Percentiles rank a stretch among this genome's conserved stretches.
These are phyloP conservation scores for Calliopum simillimum DNA, from an alignment of 2,888 invertebrate genomes.

Conservation along the genomic window DNA sequence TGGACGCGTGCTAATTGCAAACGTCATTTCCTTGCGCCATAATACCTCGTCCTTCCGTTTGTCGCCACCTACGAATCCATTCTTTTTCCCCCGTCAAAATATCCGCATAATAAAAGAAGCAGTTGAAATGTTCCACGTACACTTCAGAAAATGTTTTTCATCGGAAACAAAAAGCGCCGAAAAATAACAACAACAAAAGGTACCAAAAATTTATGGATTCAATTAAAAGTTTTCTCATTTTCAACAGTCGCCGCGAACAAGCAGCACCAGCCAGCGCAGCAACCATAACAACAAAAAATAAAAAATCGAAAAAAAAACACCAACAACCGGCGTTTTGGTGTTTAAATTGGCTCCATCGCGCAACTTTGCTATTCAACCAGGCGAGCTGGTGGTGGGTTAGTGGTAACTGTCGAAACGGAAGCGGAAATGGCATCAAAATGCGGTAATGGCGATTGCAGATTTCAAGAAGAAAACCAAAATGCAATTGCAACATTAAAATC, in stretches of 20 bases:
- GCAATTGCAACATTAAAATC: background rate
- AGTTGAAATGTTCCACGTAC: background rate
- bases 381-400: background rate
- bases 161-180: background rate
- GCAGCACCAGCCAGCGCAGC: constrained; percentile 45
- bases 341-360: constrained; percentile 55
- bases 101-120: background rate
- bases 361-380: background rate
- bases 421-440: constrained; percentile 18
- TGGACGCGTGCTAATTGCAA: constrained; percentile 17
- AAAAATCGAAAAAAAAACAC: constrained; percentile 14
- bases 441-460: constrained; percentile 14
- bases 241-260: constrained; percentile 40
- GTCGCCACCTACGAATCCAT: background rate
- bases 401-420: constrained; percentile 20
- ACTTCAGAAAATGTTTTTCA: background rate
- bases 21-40: background rate
- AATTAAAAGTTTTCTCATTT: constrained; percentile 48
- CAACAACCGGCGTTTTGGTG: constrained; percentile 43
- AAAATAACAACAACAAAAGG: constrained; percentile 26
- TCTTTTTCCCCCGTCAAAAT: background rate
- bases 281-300: constrained; percentile 32
- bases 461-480: background rate
- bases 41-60: background rate
- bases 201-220: constrained; percentile 46